These are phyloP conservation scores for Hypolimnas misippus DNA, from an alignment of 2,888 invertebrate genomes.

Conservation along the genomic window DNA sequence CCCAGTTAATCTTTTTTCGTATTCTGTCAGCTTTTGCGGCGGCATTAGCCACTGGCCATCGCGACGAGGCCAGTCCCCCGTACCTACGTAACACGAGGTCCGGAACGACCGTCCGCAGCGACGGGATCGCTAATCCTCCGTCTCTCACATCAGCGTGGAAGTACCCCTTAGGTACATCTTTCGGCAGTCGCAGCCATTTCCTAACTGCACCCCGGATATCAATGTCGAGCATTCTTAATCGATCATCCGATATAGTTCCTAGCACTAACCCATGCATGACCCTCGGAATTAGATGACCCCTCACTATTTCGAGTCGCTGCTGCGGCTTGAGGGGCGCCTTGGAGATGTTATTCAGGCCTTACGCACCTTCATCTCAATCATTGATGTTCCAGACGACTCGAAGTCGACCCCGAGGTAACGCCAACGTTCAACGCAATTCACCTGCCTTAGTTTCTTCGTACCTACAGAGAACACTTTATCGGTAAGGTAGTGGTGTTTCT, in stretches of 20 bases:
- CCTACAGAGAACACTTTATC: slow-evolving; percentile 42
- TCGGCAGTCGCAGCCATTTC: slow-evolving; percentile 51
- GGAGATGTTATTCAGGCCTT: slow-evolving; percentile 46
- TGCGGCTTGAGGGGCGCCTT: slow-evolving; percentile 59
- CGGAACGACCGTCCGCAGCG: slow-evolving; percentile 47
- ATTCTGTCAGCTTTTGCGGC: too few species aligned
- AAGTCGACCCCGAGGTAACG: slow-evolving; percentile 52
- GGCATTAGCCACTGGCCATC: slow-evolving; percentile 3
- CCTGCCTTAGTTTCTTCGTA: slow-evolving; percentile 41
- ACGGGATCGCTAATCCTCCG: slow-evolving; percentile 46
- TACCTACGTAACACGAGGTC: too few species aligned
- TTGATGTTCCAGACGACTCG: slow-evolving; percentile 48
- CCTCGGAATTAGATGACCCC: slow-evolving; percentile 58
- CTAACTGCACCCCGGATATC: slow-evolving; percentile 44
- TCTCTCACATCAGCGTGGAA: slow-evolving; percentile 49
- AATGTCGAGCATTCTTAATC: slow-evolving; percentile 42
- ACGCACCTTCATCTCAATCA: slow-evolving; percentile 46
- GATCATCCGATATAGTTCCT: slow-evolving; percentile 37
- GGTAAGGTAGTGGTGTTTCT: slow-evolving; percentile 44
- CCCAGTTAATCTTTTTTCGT: too few species aligned
- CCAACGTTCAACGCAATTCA: slow-evolving; percentile 48
- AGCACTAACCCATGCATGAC: slow-evolving; percentile 48
- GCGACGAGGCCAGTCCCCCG: slow-evolving; percentile 19
- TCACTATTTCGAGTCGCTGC: slow-evolving; percentile 56
- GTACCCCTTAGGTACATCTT: slow-evolving; percentile 48